Conservation (phyloP, 2,113 vertebrate genomes). For the Ornithorhynchus anatinus region DNA sequence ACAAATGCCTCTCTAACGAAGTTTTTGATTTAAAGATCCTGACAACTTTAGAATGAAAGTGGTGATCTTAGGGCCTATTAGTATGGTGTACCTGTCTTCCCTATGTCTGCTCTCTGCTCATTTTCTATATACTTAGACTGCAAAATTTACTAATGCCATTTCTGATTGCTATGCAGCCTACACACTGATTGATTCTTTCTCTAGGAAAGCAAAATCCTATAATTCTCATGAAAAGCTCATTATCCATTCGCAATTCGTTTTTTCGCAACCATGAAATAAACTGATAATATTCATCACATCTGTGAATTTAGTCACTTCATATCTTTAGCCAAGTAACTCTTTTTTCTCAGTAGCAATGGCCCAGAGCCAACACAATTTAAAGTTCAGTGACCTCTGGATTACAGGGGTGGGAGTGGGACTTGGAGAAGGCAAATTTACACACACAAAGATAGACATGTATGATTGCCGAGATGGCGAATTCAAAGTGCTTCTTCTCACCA, state of each 20-base stretch:
- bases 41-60: no score
- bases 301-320: conserved; percentile 8
- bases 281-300: conserved; percentile 13
- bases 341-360: no score
- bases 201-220: conserved; percentile 51
- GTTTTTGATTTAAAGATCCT: no score
- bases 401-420: no score
- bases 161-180: conserved; percentile 27
- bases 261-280: conserved; percentile 24
- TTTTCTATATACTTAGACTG: conserved; percentile 8
- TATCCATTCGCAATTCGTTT: conserved; percentile 33
- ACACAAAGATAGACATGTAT: no score
- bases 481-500: no score
- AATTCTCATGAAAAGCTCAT: conserved; percentile 31
- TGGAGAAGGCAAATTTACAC: no score
- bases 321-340: conserved; percentile 31
- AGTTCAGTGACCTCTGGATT: no score
- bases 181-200: conserved; percentile 33
- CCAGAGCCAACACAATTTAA: no score
- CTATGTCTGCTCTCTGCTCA: neutral
- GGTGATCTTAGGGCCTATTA: neutral
- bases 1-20: conserved; percentile 5
- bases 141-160: neutral
- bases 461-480: no score
- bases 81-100: neutral